phyloP scores from a whole-genome alignment of 2,888 invertebrate genomes.

The Andrena chrysosceles region DNA sequence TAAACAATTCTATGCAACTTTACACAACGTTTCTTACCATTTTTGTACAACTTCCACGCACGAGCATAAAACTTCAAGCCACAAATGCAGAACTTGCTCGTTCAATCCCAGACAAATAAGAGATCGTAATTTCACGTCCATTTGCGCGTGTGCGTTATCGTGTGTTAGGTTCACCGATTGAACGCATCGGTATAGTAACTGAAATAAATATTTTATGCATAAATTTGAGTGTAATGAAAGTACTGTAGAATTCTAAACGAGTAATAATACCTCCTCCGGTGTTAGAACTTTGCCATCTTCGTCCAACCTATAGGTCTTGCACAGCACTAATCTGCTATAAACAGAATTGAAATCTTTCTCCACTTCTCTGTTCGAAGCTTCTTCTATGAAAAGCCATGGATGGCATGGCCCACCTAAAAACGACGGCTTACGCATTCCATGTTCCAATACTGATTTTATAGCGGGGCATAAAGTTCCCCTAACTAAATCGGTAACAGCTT shows the following conservation, averaged over 20 bases:
- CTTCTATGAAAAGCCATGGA: conserved; percentile 99
- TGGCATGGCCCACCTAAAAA: conserved; percentile 96
- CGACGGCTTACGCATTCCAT: conserved; percentile 96
- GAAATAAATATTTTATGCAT: conserved; percentile 70
- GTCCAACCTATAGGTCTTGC: conserved; percentile 98
- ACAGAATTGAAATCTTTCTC: conserved; percentile 99
- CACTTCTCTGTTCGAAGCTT: conserved; percentile 97
- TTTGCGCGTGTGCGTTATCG: conserved; percentile 98
- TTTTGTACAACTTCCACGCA: conserved; percentile 97
- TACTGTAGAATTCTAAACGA: conserved; percentile 22
- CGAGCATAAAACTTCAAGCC: conserved; percentile 99
- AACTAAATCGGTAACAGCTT: conserved; percentile 98
- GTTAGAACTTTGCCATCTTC: conserved; percentile 99
- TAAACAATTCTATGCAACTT: conserved; percentile 19
- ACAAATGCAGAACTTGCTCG: conserved; percentile 98
- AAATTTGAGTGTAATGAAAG: background rate
- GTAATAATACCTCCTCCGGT: conserved; percentile 93
- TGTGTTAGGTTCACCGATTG: conserved; percentile 98
- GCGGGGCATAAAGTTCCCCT: conserved; percentile 97
- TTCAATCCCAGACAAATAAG: conserved; percentile 98
- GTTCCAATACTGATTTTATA: conserved; percentile 96
- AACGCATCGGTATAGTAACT: conserved; percentile 96
- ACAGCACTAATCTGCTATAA: conserved; percentile 97
- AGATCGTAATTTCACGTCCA: conserved; percentile 99
- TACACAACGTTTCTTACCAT: conserved; percentile 89